Evolutionary conservation across 2,113 vertebrate genomes (phyloP), one percentile per base, ranked within the genome.

Genomic region (Tichodroma muraria): DNA sequence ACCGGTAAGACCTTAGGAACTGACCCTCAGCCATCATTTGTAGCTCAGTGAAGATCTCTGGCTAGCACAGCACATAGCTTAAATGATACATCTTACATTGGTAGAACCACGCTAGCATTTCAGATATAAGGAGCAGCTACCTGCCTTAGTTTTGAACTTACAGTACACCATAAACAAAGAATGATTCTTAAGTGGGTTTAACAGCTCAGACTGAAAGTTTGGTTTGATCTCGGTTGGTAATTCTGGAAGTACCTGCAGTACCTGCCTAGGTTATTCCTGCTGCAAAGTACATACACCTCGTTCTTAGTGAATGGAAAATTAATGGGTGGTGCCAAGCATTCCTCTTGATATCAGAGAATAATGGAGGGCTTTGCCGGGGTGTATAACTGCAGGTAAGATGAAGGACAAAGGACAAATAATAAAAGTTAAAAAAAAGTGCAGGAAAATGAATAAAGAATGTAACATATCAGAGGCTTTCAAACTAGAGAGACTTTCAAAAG

Each of bases 391-490:
- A 85, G 76, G 42, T 78, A 64, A 85, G 52, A 78, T 49, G 40
- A 93, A 91, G 42, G 52, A 83, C 66, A 88, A 85, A 78, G 59
- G 47, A 85, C 50, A 95, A 91, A 90, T 75, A 88, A 82, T 73
- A 80, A 19, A 83, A 88, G 68, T 91, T 87, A 64, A 6, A 22
- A 70, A 82, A 95, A 89, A 70, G 64, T 33, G 31, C 30, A 95
- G 80, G 50, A 88, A 90, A 91, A 95, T 60, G 24, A 93, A 83
- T 91, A 85, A 94, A 33, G 28, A 83, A 75, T 88, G 31, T 88
- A 80, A 68, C 53, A 66, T 40, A 85, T 91, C 63, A 54, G 54
- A 85, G 45, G 8, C 33, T 87, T 88, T 91, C 42, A 35, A 63
- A 45, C 45, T 77, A 77, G 27, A 72, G 33, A 85, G 75, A 85